These are phyloP conservation scores for Tiaroga cobitis DNA, from an alignment of 2,797 vertebrate genomes.

Conservation along the genomic window DNA sequence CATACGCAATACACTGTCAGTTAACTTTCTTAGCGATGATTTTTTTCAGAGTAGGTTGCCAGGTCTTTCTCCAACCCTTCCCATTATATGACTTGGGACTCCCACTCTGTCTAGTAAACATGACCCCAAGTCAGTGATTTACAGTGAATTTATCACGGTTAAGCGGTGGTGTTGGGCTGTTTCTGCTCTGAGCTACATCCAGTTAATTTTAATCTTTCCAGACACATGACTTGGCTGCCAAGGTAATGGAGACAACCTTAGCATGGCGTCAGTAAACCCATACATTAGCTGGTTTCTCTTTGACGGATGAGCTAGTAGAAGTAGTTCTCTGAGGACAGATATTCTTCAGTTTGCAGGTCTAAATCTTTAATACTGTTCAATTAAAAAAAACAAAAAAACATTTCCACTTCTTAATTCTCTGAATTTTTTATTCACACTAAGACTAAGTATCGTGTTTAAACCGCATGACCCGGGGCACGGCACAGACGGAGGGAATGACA, in stretches of 20 bases:
- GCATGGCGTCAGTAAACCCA: conserved; percentile 21
- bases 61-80: not conserved
- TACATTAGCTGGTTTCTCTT: conserved; percentile 5
- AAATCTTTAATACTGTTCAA: not conserved
- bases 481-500: conserved; percentile 13
- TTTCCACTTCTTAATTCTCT: not conserved
- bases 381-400: no score
- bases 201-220: conserved; percentile 9
- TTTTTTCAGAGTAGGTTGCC: not conserved
- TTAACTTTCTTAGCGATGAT: no score
- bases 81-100: not conserved
- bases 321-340: conserved; percentile 7
- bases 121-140: not conserved
- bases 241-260: conserved; percentile 18
- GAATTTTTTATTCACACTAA: not conserved
- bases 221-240: not conserved
- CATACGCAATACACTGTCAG: not conserved
- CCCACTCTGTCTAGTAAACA: not conserved
- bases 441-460: conserved; percentile 21
- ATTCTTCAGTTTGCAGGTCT: conserved; percentile 21
- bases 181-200: not conserved
- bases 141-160: not conserved
- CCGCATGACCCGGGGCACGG: conserved; percentile 24
- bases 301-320: not conserved
- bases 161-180: not conserved